A percentile compares a stretch with the other conserved stretches of the same genome.
These are phyloP conservation scores for Staurois parvus DNA, from an alignment of 2,797 vertebrate species.

Conservation along the genomic window DNA sequence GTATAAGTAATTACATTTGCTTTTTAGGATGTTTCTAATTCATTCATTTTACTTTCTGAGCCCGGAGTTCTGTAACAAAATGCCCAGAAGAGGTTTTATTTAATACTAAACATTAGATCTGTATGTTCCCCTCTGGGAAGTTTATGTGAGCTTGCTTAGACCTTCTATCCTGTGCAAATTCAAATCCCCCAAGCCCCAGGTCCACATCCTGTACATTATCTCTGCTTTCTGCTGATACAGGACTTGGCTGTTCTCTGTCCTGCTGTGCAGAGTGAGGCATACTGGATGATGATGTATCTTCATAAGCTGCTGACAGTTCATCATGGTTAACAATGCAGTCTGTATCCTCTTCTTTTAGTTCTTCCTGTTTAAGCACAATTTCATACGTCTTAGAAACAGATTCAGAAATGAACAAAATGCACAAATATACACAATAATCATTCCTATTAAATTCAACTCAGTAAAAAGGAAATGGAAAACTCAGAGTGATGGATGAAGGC, in stretches of 20 bases:
- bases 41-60: too few species aligned
- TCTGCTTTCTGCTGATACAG: slow-evolving; percentile 63
- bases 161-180: slow-evolving; percentile 68
- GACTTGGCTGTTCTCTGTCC: slow-evolving; percentile 36
- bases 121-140: slow-evolving; percentile 31
- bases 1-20: too few species aligned
- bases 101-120: not conserved
- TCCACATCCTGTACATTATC: slow-evolving; percentile 85
- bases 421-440: too few species aligned
- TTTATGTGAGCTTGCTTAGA: slow-evolving; percentile 59
- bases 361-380: slow-evolving; percentile 70
- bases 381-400: not conserved
- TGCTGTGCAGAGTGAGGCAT: slow-evolving; percentile 26
- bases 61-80: too few species aligned
- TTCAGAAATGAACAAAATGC: not conserved
- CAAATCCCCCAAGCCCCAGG: slow-evolving; percentile 78
- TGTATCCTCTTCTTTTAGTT: slow-evolving; percentile 71
- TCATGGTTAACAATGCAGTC: slow-evolving; percentile 74
- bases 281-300: slow-evolving; percentile 51
- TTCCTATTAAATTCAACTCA: too few species aligned
- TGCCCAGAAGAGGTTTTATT: too few species aligned
- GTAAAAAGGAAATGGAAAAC: too few species aligned
- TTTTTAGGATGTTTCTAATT: too few species aligned
- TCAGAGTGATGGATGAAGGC: too few species aligned
- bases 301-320: slow-evolving; percentile 69